These are phyloP conservation scores for Heteronetta atricapilla DNA, from an alignment of 2,113 vertebrate genomes.

Conservation along the genomic window DNA sequence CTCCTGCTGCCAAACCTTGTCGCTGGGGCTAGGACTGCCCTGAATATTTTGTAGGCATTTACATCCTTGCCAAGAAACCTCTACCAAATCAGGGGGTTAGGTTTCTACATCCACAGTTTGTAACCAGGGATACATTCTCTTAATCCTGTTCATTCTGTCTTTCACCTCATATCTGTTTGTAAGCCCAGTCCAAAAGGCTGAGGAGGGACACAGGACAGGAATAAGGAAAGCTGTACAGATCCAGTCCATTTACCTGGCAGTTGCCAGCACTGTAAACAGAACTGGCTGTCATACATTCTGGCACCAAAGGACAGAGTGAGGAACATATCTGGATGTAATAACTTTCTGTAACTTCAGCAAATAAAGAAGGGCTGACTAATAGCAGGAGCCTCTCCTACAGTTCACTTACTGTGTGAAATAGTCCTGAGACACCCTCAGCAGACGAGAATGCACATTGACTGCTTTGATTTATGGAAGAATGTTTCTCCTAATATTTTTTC, in stretches of 20 bases:
- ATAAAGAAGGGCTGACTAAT: slow-evolving; percentile 15
- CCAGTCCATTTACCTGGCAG: not conserved
- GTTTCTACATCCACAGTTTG: not conserved
- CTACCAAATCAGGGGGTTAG: not conserved
- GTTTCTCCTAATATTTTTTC: slow-evolving; percentile 44
- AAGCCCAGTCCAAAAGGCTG: not conserved
- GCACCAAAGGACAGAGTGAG: slow-evolving; percentile 17
- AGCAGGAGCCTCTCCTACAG: slow-evolving; percentile 31
- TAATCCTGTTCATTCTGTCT: not conserved
- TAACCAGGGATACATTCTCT: not conserved
- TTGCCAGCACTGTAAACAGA: not conserved
- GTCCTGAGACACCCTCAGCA: not conserved
- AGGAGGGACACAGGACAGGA: not conserved
- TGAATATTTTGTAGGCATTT: not conserved
- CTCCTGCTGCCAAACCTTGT: not conserved
- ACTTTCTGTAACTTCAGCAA: slow-evolving; percentile 24
- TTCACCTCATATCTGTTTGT: not conserved
- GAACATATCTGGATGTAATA: not conserved
- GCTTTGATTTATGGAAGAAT: slow-evolving; percentile 48
- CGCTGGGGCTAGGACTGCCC: not conserved
- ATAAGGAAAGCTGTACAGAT: not conserved
- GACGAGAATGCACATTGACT: not conserved
- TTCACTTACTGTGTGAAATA: not conserved
- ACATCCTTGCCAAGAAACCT: not conserved
- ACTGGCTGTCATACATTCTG: not conserved